Conservation (phyloP, 2,113 vertebrate species). For the Oncorhynchus gorbuscha region DNA sequence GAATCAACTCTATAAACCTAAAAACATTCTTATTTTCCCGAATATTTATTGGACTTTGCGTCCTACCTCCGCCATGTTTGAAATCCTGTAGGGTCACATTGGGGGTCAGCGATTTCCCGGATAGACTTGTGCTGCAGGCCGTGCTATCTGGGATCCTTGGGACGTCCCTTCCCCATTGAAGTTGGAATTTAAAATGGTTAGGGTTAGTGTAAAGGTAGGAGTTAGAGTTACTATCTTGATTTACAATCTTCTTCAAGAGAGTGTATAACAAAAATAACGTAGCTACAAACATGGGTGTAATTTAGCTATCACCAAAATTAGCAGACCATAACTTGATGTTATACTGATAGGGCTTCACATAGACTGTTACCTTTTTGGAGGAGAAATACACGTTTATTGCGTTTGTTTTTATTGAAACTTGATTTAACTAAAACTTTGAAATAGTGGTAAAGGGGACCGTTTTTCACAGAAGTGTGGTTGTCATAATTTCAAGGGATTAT, state of each 20-base stretch:
- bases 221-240: not conserved
- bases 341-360: not conserved
- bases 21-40: constrained; percentile 24
- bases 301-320: not conserved
- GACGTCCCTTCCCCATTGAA: too few species aligned
- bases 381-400: too few species aligned
- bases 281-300: not conserved
- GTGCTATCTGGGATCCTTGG: too few species aligned
- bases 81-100: constrained; percentile 68
- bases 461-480: too few species aligned
- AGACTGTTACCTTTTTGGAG: not conserved
- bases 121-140: constrained; percentile 58
- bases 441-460: not conserved
- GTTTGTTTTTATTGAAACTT: too few species aligned
- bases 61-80: constrained; percentile 82
- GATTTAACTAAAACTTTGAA: too few species aligned
- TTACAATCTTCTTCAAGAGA: not conserved
- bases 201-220: too few species aligned
- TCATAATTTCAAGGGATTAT: not conserved
- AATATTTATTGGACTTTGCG: constrained; percentile 70
- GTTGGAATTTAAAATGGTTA: too few species aligned
- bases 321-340: not conserved
- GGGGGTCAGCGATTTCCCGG: constrained; percentile 72
- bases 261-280: not conserved
- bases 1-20: not conserved